A percentile compares a stretch with the other conserved stretches of the same genome.
Conservation (phyloP, 2,797 vertebrate species). For the Bradypodion ventrale region DNA sequence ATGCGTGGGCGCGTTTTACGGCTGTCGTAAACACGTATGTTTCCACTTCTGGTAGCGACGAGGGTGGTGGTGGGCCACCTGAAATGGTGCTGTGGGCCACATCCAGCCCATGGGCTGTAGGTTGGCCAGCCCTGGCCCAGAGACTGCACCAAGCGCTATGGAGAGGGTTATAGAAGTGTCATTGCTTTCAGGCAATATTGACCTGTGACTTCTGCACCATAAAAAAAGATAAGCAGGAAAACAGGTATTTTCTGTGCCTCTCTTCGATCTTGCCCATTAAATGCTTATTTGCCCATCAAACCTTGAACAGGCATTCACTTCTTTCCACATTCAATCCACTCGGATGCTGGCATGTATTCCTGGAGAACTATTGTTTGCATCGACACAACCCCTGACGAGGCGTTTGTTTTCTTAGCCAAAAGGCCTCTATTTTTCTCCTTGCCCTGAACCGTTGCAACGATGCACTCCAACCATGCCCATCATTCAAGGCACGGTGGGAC, state of each 20-base stretch:
- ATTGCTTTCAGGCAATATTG: no score
- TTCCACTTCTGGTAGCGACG: no score
- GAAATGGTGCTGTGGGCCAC: no score
- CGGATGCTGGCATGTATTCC: neutral
- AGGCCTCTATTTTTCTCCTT: slow-evolving; percentile 20
- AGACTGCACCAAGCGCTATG: no score
- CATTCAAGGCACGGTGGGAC: slow-evolving; percentile 55
- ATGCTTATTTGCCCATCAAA: slow-evolving; percentile 16
- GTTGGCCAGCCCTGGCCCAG: no score
- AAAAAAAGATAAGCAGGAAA: neutral
- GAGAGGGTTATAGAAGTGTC: no score
- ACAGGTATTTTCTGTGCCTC: no score
- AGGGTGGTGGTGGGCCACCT: no score
- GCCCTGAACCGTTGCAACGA: slow-evolving; percentile 45
- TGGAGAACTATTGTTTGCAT: slow-evolving; percentile 39
- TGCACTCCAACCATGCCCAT: slow-evolving; percentile 46
- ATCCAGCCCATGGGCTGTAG: no score
- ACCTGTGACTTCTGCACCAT: no score
- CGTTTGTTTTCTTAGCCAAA: slow-evolving; percentile 40
- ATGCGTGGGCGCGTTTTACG: no score
- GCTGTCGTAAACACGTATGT: no score
- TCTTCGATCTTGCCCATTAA: neutral
- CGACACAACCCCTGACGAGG: slow-evolving; percentile 9
- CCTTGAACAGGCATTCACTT: slow-evolving; percentile 38
- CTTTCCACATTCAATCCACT: slow-evolving; percentile 6